Conservation (phyloP, 2,113 vertebrate species). For the Chroicocephalus ridibundus region DNA sequence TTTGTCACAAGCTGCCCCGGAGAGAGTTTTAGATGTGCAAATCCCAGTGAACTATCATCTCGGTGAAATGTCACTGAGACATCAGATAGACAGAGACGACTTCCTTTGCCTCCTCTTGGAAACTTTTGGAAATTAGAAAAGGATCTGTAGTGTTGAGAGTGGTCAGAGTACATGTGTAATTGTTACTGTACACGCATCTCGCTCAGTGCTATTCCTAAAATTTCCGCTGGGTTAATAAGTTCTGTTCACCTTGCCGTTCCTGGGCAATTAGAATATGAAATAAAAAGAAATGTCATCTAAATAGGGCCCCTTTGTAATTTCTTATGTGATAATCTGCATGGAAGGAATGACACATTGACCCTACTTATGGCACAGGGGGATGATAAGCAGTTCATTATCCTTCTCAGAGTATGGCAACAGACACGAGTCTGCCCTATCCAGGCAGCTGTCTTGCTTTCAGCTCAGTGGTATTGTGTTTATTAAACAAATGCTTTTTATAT, state of each 20-base stretch:
- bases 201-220: not conserved
- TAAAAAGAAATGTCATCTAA: not conserved
- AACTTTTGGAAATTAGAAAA: not conserved
- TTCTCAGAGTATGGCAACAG: not conserved
- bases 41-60: conserved; percentile 22
- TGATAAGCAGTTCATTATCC: not conserved
- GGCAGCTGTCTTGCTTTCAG: not conserved
- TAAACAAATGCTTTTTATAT: not conserved
- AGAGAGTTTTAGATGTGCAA: conserved; percentile 40
- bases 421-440: not conserved
- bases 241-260: not conserved
- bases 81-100: not conserved
- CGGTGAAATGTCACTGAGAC: not conserved
- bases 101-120: conserved; percentile 8
- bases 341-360: not conserved
- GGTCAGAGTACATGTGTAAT: not conserved
- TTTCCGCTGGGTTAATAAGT: not conserved
- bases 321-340: not conserved
- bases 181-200: accelerated
- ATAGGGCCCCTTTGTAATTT: not conserved
- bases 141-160: not conserved
- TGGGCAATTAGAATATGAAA: conserved; percentile 2
- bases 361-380: not conserved
- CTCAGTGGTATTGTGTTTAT: not conserved
- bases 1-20: not conserved